Base-by-base conservation (phyloP, 2,797 vertebrate genomes). In the Antennarius maculatus region DNA sequence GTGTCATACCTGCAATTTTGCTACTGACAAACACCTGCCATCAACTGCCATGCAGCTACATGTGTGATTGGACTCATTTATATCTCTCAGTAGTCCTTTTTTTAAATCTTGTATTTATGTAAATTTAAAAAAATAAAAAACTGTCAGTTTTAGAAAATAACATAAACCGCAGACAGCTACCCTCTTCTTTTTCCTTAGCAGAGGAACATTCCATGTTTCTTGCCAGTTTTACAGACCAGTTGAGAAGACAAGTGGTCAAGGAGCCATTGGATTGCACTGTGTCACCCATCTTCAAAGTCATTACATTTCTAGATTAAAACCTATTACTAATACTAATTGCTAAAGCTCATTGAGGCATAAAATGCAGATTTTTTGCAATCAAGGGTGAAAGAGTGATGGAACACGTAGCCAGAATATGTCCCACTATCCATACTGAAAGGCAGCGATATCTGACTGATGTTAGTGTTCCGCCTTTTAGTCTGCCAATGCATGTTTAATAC, bases 311-410 rank as follows among this genome's bases (percentile, higher is more conserved):
- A 80, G 81, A 81, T 84, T 84, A 74, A 73, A 85, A 72, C 53
- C 77, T 72, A 87, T 88, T 85, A 84, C 69, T 80, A 79, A 79
- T 83, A 77, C 80, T 78, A 74, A 87, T 87, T 84, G 81, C 83
- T 78, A 53, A 70, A 75, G 60, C 50, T 68, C 81, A 84, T 81
- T 84, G 81, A 79, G 80, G 77, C 74, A 63, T 79, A 64, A 75
- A 84, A 86, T 82, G 74, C 70, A 53, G 43, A 60, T 84, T 73
- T 85, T 81, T 76, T 53, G 63, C 67, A 71, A 75, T 84, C 80
- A 65, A 63, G 68, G 45, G 41, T n/a, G 12, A 82, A 72, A 69
- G 67, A 70, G 65, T 77, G 66, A 76, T 75, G 61, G 48, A 71
- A 69, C 29, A 23, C 50, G 52, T 39, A 70, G 64, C 60, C 60